Evolutionary conservation across 2,113 vertebrate species (phyloP).

Genomic region (Oreochromis aureus): DNA sequence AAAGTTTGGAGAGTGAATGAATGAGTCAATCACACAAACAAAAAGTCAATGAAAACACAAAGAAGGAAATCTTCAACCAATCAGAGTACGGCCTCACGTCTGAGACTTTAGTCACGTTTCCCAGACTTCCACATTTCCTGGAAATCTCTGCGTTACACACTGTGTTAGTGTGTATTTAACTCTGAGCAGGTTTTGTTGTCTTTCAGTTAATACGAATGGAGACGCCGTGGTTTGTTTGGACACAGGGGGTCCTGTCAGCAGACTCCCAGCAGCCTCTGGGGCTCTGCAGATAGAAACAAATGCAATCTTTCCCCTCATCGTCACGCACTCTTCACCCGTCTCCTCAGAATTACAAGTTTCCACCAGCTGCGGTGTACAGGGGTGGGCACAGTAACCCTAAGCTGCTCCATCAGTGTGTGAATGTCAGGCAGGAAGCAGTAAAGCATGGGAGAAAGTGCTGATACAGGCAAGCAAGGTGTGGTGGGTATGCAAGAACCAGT

Average conservation of each 20-base stretch:
- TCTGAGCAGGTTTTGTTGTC: background rate
- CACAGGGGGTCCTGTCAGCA: background rate
- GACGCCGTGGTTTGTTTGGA: background rate
- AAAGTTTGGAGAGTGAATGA: background rate
- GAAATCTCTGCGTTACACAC: too few species aligned
- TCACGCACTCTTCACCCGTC: background rate
- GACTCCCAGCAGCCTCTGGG: background rate
- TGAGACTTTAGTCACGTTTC: background rate
- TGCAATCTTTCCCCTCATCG: background rate
- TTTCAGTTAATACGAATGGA: too few species aligned
- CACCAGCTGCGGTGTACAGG: background rate
- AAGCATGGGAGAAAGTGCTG: too few species aligned
- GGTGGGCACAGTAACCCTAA: background rate
- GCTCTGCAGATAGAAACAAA: background rate
- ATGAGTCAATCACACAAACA: background rate
- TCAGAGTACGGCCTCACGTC: background rate
- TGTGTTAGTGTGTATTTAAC: too few species aligned
- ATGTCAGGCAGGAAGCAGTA: too few species aligned
- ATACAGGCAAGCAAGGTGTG: too few species aligned
- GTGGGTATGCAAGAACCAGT: too few species aligned
- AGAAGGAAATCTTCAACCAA: background rate
- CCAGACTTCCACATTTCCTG: background rate
- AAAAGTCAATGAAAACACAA: background rate
- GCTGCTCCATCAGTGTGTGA: too few species aligned
- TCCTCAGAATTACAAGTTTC: background rate